Evolutionary conservation across 2,797 vertebrate species (phyloP), one percentile per base, ranked within the genome.

Genomic region (Squalus acanthias): DNA sequence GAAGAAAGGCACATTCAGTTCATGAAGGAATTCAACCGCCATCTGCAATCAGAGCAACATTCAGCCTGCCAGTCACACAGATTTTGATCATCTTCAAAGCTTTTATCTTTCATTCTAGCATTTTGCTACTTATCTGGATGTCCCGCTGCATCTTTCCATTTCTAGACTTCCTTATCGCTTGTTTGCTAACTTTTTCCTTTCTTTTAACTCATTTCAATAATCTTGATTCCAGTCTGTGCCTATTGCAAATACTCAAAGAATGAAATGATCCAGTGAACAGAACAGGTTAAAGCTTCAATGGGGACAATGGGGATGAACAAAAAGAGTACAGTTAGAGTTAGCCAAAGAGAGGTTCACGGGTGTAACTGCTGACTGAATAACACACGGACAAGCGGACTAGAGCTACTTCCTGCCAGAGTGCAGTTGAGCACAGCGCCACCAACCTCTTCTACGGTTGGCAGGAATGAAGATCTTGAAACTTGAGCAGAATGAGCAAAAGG

Each of bases 11-110:
- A 99, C 99, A 95, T 98, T 97, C 96, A 99, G 97, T 96, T 99
- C 98, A 96, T 99, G 98, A 53, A 99, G 98, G 97, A 99, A 99
- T 97, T 99, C 99, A 96, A 99, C 98, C 1, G 99, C 99, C 99
- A 99, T 99, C 99, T 99, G 96, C 8, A 97, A 96, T 69, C n/a
- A 65, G 60, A 67, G 39, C 0, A n/a, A n/a, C 13, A 50, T 0
- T 95, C 12, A 50, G 26, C 26, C 5, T 3, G 15, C 15, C 70
- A 57, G 63, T 22, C n/a, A n/a, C 2, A 50, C 5, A 17, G 79
- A 65, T 5, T 65, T 20, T 24, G 9, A 46, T 76, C 29, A 53
- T 15, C 87, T 6, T 2, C 9, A n/a, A 76, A n/a, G n/a, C n/a
- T n/a, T n/a, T n/a, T n/a, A 6, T 57, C 26, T 53, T 46, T 26